Base-by-base conservation (phyloP, 64 coral and sea anemone species). In the Anthopleura sola region DNA sequence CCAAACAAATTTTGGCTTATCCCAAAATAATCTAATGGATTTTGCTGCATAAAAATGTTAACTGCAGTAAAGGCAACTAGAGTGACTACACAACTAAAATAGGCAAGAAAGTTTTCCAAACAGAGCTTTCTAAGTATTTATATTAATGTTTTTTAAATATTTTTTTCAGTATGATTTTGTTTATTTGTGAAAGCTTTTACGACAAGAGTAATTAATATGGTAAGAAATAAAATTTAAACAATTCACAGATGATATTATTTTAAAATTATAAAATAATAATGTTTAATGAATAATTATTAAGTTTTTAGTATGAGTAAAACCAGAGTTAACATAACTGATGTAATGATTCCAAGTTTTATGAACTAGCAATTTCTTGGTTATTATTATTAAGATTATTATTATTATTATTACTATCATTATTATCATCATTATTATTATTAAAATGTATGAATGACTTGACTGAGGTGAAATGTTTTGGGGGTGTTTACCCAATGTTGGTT, bases 401-500 rank as follows among this genome's bases (percentile, higher is more conserved):
- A n/a, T n/a, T n/a, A n/a, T n/a, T n/a, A n/a, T n/a, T n/a, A n/a
- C n/a, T n/a, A n/a, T n/a, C n/a, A n/a, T n/a, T n/a, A n/a, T n/a
- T n/a, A n/a, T n/a, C n/a, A n/a, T n/a, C n/a, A n/a, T n/a, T n/a
- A n/a, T n/a, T n/a, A n/a, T n/a, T n/a, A n/a, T n/a, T n/a, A n/a
- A n/a, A n/a, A 62, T 71, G 1, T 15, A 71, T 71, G 66, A 3
- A 13, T 71, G 66, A 3, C 34, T 31, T 31, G n/a, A n/a, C n/a
- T n/a, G 14, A 71, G 76, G 3, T 24, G 5, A 79, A 48, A 47
- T 21, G 76, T 79, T 69, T 21, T 6, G 38, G 76, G 76, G 34
- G 1, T 79, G 24, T 79, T 79, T 79, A 79, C 76, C 76, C 76
- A 48, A 21, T 47, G 76, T 79, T 79, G 76, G 44, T 79, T 79